Conservation (phyloP, 2,888 invertebrate genomes). For the Endotricha flammealis region DNA sequence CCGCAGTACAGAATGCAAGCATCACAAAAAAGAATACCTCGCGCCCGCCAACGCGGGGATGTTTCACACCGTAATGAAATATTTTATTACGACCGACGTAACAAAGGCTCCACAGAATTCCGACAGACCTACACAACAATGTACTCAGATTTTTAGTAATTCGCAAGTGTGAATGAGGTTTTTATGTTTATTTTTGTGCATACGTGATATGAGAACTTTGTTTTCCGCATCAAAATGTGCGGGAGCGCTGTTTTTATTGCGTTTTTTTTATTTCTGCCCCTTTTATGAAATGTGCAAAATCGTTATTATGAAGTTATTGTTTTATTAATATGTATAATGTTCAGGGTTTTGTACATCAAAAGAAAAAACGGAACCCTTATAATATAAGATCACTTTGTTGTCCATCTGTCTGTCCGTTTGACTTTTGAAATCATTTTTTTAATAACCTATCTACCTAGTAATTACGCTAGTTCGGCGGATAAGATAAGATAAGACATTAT, state of each 20-base stretch:
- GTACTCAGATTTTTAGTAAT: constrained; percentile 64
- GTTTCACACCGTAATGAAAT: constrained; percentile 66
- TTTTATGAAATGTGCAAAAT: constrained; percentile 8
- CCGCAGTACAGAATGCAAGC: neutral
- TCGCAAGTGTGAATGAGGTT: constrained; percentile 42
- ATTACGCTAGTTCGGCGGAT: too few relatives aligned
- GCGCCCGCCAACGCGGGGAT: constrained; percentile 25
- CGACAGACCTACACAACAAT: constrained; percentile 53
- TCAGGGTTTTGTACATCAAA: too few relatives aligned
- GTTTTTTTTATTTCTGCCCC: constrained; percentile 7
- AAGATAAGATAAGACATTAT: too few relatives aligned
- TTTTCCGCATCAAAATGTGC: constrained; percentile 16
- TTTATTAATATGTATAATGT: too few relatives aligned
- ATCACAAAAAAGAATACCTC: neutral
- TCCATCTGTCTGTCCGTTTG: too few relatives aligned
- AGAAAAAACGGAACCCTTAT: too few relatives aligned
- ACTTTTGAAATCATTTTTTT: too few relatives aligned
- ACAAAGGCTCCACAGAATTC: constrained; percentile 49
- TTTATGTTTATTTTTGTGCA: constrained; percentile 36
- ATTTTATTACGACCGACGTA: constrained; percentile 57
- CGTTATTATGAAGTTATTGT: neutral
- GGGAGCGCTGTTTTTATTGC: constrained; percentile 4
- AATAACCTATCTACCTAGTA: too few relatives aligned
- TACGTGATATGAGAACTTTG: constrained; percentile 21
- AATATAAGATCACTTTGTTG: too few relatives aligned